These are phyloP conservation scores for Epizoanthus ramosus DNA, from an alignment of 92 coral and sea anemone genomes.

Conservation along the genomic window DNA sequence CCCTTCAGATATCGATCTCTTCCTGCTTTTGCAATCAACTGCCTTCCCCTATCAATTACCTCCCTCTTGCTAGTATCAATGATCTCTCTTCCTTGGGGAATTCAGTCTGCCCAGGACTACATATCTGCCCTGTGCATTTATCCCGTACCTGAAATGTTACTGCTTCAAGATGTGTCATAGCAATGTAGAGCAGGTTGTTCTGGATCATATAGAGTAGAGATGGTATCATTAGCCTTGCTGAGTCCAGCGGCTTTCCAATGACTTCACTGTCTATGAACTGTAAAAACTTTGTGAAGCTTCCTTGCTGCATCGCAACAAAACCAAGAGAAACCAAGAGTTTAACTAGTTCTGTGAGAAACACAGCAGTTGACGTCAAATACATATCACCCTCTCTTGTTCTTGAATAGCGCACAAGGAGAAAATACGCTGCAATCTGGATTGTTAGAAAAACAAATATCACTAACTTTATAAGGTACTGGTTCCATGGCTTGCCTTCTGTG, in stretches of 20 bases:
- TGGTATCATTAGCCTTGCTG: conserved; percentile 61
- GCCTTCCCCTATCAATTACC: too few species aligned
- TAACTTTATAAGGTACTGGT: conserved; percentile 12
- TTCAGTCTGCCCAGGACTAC: background rate
- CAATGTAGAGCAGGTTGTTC: conserved; percentile 78
- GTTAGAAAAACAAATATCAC: conserved; percentile 59
- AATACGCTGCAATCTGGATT: conserved; percentile 74
- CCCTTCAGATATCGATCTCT: too few species aligned
- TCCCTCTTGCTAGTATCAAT: too few species aligned
- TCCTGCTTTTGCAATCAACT: too few species aligned
- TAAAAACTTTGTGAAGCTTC: conserved; percentile 47
- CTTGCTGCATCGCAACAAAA: conserved; percentile 57
- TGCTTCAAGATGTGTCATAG: conserved; percentile 84
- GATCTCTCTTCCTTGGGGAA: too few species aligned
- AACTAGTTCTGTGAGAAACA: conserved; percentile 63
- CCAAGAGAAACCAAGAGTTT: conserved; percentile 62
- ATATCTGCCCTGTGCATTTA: background rate
- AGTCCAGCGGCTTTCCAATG: conserved; percentile 56
- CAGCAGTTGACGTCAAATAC: conserved; percentile 82
- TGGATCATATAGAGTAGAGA: conserved; percentile 77
- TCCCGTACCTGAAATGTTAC: conserved; percentile 79
- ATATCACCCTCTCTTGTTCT: conserved; percentile 66
- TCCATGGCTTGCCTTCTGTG: background rate
- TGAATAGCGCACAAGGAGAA: conserved; percentile 73
- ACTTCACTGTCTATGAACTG: conserved; percentile 55